Evolutionary conservation across 2,797 vertebrate species (phyloP).

Genomic region (Eremophila alpestris): DNA sequence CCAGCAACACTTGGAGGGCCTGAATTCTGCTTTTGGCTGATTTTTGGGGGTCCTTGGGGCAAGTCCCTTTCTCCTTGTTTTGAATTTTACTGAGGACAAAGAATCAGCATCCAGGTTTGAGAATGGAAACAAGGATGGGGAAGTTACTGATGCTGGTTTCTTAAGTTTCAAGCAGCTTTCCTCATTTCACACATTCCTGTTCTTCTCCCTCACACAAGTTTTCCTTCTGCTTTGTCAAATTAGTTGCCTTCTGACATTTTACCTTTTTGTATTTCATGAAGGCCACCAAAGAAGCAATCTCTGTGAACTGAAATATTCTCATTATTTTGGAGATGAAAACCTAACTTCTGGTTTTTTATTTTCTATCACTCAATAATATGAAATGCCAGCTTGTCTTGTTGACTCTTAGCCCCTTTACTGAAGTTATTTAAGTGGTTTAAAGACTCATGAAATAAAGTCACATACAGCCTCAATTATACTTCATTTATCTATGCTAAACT

Average conservation of each 20-base stretch:
- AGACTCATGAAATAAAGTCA: neutral
- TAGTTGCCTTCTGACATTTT: neutral
- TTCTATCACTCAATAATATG: neutral
- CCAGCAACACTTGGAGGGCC: neutral
- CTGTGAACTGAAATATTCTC: neutral
- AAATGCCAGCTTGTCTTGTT: neutral
- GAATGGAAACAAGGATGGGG: neutral
- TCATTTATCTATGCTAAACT: slow-evolving; percentile 23
- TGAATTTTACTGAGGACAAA: neutral
- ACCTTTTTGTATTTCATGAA: neutral
- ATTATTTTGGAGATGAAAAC: neutral
- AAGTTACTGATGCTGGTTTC: neutral
- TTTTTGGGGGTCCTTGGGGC: neutral
- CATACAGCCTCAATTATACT: neutral
- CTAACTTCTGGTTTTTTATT: neutral
- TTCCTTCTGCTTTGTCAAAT: neutral
- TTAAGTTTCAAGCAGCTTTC: neutral
- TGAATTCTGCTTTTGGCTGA: neutral
- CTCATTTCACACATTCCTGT: neutral
- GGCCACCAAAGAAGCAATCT: neutral
- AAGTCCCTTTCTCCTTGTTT: neutral
- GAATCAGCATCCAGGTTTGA: neutral
- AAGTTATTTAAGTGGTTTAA: neutral
- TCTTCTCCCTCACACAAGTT: neutral
- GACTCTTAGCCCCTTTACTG: neutral